These are phyloP conservation scores for Xestia c-nigrum DNA, from an alignment of 2,888 invertebrate genomes.

Conservation along the genomic window DNA sequence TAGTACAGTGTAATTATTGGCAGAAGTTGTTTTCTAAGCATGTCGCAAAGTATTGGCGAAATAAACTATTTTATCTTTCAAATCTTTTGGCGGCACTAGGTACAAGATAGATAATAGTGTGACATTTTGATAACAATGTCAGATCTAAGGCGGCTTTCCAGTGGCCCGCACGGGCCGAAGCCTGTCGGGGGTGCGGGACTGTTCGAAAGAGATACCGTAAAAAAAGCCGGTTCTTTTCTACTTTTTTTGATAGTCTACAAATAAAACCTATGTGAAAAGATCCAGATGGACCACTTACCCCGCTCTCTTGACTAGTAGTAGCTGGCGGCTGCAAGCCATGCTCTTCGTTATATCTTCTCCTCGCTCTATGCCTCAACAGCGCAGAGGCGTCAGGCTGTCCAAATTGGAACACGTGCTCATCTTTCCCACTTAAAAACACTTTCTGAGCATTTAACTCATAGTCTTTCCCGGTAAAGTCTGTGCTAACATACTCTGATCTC, in stretches of 20 bases:
- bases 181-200: no score
- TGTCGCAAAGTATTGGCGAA: constrained; percentile 13
- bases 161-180: no score
- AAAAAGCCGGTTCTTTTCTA: no score
- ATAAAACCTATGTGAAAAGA: neutral
- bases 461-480: constrained; percentile 73
- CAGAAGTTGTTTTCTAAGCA: neutral
- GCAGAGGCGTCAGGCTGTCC: constrained; percentile 92
- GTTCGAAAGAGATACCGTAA: no score
- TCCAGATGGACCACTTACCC: constrained; percentile 81
- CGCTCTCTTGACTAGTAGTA: constrained; percentile 88
- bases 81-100: constrained; percentile 11
- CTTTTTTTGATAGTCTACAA: neutral
- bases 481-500: constrained; percentile 76
- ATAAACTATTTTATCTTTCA: neutral
- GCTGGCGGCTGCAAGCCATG: constrained; percentile 84
- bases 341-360: constrained; percentile 86
- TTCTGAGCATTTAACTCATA: constrained; percentile 78
- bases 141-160: neutral
- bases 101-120: neutral
- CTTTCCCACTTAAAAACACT: constrained; percentile 79
- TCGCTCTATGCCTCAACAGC: constrained; percentile 87
- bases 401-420: constrained; percentile 86
- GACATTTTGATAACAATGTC: neutral
- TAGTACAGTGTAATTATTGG: neutral